Conservation (phyloP, 2,888 invertebrate genomes). For the Drosophila nr. perissopoda region DNA sequence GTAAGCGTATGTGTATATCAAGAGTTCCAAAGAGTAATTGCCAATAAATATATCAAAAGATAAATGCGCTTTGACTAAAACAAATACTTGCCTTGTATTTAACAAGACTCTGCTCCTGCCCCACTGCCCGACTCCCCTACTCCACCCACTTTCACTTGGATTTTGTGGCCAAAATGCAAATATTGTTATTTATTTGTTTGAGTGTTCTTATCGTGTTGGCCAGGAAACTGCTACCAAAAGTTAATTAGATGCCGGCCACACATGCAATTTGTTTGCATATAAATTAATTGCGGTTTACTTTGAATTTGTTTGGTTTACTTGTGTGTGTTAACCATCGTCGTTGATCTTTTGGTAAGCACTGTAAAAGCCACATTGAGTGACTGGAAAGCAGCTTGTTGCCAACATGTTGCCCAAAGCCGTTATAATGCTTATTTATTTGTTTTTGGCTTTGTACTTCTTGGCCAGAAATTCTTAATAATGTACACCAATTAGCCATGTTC, state of each 20-base stretch:
- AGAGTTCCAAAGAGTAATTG: conserved; percentile 41
- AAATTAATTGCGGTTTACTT: conserved; percentile 60
- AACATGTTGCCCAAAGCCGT: conserved; percentile 52
- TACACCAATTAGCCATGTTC: conserved; percentile 13
- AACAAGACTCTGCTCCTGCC: not conserved
- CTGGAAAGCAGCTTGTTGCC: conserved; percentile 61
- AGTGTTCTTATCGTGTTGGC: conserved; percentile 38
- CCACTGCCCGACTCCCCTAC: not conserved
- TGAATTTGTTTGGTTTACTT: conserved; percentile 32
- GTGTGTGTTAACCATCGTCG: conserved; percentile 9
- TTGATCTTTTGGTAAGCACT: conserved; percentile 55
- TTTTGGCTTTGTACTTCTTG: conserved; percentile 12
- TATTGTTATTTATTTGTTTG: conserved; percentile 37
- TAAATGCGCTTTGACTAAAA: conserved; percentile 37
- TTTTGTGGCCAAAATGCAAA: conserved; percentile 48
- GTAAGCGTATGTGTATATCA: conserved; percentile 5
- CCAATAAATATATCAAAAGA: conserved; percentile 49
- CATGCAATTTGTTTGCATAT: conserved; percentile 64
- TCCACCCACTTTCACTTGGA: not conserved
- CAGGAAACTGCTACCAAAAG: conserved; percentile 45
- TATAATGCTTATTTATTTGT: conserved; percentile 50
- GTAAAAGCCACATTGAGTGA: conserved; percentile 40
- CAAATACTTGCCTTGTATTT: conserved; percentile 29
- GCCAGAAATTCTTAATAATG: conserved; percentile 29
- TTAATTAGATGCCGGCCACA: conserved; percentile 54